Evolutionary conservation across 1,140 invertebrate genomes (phyloP).

Genomic region (Arctopsyche grandis): DNA sequence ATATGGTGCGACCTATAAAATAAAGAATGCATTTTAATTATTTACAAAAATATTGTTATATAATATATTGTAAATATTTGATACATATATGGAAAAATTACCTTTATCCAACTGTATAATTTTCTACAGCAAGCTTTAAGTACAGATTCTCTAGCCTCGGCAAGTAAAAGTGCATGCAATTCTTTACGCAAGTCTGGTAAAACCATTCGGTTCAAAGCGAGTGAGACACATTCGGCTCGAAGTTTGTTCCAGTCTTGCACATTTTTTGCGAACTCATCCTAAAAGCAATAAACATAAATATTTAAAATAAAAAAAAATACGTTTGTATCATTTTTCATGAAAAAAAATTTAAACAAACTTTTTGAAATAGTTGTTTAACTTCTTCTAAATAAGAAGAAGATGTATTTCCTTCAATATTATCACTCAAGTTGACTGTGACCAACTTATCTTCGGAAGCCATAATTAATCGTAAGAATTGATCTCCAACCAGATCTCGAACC

Average conservation of each 20-base stretch:
- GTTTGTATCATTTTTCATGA: not conserved
- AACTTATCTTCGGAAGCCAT: constrained; percentile 91
- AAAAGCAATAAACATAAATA: constrained; percentile 22
- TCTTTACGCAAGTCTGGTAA: constrained; percentile 92
- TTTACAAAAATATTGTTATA: too few species aligned
- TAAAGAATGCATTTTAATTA: too few species aligned
- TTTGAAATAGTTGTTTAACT: constrained; percentile 89
- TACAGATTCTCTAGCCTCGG: constrained; percentile 92
- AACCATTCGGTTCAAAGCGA: constrained; percentile 88
- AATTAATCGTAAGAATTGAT: constrained; percentile 88
- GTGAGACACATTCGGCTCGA: constrained; percentile 86
- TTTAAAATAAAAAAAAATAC: not conserved
- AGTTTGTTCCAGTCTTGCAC: constrained; percentile 97
- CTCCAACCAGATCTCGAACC: constrained; percentile 86
- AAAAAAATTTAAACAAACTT: constrained; percentile 63
- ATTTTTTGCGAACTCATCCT: constrained; percentile 96
- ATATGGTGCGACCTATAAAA: constrained; percentile 90
- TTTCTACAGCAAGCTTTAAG: constrained; percentile 84
- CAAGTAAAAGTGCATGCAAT: constrained; percentile 79
- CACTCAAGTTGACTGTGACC: constrained; percentile 77
- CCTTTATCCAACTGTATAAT: constrained; percentile 88
- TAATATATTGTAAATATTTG: too few species aligned
- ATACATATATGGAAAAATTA: too few species aligned
- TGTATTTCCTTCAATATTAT: constrained; percentile 82
- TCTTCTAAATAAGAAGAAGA: constrained; percentile 87